phyloP scores from a whole-genome alignment of 2,113 vertebrate species.

The Silurus asotus region DNA sequence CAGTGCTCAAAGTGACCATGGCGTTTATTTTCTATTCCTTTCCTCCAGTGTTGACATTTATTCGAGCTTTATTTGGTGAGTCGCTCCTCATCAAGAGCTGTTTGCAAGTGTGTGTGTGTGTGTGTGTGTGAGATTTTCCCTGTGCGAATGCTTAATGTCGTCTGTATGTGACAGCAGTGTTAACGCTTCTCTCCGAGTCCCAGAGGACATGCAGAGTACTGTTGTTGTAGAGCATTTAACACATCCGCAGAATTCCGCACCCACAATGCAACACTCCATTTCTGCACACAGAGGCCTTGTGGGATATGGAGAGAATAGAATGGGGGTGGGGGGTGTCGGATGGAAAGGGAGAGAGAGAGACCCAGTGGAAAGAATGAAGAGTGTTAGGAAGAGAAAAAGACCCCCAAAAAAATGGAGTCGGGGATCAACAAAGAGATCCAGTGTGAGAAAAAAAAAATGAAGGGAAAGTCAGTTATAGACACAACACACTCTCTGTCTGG shows the following conservation, averaged over 20 bases:
- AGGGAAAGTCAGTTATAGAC: not conserved
- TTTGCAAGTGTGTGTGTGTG: not conserved
- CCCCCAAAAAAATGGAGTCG: slow-evolving; percentile 11
- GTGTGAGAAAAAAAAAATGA: not conserved
- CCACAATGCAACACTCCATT: slow-evolving; percentile 24
- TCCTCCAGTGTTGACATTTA: not conserved
- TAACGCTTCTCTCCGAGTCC: not conserved
- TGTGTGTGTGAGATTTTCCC: not conserved
- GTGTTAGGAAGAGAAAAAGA: slow-evolving; percentile 11
- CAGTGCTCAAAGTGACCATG: not conserved
- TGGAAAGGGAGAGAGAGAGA: not conserved
- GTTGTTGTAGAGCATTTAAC: not conserved
- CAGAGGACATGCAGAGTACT: not conserved
- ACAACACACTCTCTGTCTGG: slow-evolving; percentile 4
- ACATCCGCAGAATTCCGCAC: slow-evolving; percentile 15
- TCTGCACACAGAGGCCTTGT: slow-evolving; percentile 18
- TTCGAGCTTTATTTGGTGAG: not conserved
- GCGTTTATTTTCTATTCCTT: not conserved
- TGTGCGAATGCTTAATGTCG: not conserved
- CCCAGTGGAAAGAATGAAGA: not conserved
- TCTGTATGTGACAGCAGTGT: slow-evolving; percentile 1
- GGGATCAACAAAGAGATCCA: slow-evolving; percentile 5
- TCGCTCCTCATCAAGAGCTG: not conserved
- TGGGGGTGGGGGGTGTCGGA: not conserved
- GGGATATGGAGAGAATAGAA: not conserved